Evolutionary conservation across 2,888 invertebrate species (phyloP).

Genomic region (Colletes collaris): DNA sequence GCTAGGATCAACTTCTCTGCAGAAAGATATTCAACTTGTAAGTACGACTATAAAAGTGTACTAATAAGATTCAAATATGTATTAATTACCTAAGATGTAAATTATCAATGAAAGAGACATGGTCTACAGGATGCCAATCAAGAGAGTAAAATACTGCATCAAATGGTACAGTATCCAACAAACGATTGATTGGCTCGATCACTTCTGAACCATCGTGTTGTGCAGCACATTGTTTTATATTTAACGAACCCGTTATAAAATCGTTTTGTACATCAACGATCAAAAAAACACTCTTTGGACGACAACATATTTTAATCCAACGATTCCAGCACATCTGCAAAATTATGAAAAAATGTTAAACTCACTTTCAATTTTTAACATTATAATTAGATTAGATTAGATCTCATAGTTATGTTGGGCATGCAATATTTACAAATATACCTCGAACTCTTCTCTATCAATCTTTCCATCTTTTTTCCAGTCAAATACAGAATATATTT

Average conservation of each 20-base stretch:
- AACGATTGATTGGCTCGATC: constrained; percentile 94
- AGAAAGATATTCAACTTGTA: constrained; percentile 6
- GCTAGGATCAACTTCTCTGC: constrained; percentile 78
- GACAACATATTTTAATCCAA: constrained; percentile 91
- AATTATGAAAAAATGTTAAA: background rate
- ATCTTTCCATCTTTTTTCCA: constrained; percentile 90
- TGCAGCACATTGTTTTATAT: constrained; percentile 96
- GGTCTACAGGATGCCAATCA: constrained; percentile 98
- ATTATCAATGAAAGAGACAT: constrained; percentile 98
- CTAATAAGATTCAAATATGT: background rate
- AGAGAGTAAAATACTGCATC: constrained; percentile 96
- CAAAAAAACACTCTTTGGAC: constrained; percentile 94
- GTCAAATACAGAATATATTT: constrained; percentile 93
- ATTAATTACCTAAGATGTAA: constrained; percentile 84
- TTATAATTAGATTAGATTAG: background rate
- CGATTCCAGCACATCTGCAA: constrained; percentile 91
- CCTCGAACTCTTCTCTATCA: constrained; percentile 91
- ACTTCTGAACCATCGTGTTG: constrained; percentile 96
- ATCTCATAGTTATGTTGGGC: background rate
- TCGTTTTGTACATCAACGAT: constrained; percentile 99
- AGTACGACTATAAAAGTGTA: background rate
- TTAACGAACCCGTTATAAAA: constrained; percentile 96
- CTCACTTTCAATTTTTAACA: background rate
- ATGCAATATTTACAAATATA: constrained; percentile 46
- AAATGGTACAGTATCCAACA: constrained; percentile 92